A percentile compares a stretch with the other conserved stretches of the same genome.
These are phyloP conservation scores for Microtus richardsoni DNA, from an alignment of 2,113 vertebrate genomes.

Conservation along the genomic window DNA sequence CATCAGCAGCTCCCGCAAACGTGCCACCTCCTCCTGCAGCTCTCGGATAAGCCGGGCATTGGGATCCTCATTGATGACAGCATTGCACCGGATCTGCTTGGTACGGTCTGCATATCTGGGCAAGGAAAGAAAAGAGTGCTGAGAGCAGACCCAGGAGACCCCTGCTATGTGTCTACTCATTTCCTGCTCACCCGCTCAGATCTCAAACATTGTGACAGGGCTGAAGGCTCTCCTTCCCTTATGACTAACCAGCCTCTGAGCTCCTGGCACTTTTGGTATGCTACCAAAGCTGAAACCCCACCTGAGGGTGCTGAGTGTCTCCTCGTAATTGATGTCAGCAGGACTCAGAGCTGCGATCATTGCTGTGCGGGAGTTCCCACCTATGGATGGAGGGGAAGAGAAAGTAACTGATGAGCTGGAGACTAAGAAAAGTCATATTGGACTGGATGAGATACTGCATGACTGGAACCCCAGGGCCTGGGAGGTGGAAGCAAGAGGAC, in stretches of 20 bases:
- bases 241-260: not conserved
- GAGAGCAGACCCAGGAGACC: not conserved
- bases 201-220: not conserved
- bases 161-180: not conserved
- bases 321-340: constrained; percentile 94
- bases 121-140: not conserved
- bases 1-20: constrained; percentile 90
- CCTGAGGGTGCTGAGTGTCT: constrained; percentile 92
- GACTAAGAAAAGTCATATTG: not conserved
- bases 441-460: accelerated
- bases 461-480: not conserved
- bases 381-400: constrained; percentile 76
- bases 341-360: constrained; percentile 95
- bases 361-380: constrained; percentile 94
- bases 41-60: constrained; percentile 93
- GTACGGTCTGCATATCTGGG: constrained; percentile 92
- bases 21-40: constrained; percentile 92
- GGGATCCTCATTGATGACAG: constrained; percentile 93
- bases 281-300: constrained; percentile 46
- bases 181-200: not conserved
- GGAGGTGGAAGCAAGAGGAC: not conserved
- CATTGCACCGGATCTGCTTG: constrained; percentile 95
- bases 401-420: not conserved
- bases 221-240: not conserved
- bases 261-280: not conserved